Percentiles rank a stretch among this genome's conserved stretches.
Conservation (phyloP, 2,797 vertebrate species). For the Cuniculus paca region DNA sequence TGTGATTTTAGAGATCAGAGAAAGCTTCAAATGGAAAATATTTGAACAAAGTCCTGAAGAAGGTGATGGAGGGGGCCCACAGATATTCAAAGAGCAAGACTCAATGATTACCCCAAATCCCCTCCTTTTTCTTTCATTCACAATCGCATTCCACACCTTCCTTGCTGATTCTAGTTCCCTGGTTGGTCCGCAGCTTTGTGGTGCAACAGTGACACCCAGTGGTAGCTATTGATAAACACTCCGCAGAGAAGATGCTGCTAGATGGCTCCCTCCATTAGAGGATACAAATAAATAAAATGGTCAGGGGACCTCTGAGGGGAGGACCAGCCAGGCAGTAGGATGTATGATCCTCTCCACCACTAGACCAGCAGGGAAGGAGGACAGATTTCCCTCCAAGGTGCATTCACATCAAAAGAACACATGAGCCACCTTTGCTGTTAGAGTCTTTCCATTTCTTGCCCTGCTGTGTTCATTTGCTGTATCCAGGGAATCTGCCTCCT, state of each 20-base stretch:
- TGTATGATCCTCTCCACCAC: neutral
- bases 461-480: neutral
- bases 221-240: constrained; percentile 38
- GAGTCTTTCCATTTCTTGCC: neutral
- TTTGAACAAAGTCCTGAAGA: constrained; percentile 12
- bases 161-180: neutral
- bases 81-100: neutral
- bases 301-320: neutral
- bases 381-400: neutral
- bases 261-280: rapidly evolving
- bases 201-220: constrained; percentile 82
- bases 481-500: neutral
- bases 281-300: neutral
- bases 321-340: neutral
- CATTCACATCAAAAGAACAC: constrained; percentile 35
- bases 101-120: neutral
- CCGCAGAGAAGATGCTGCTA: neutral
- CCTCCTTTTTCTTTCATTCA: neutral
- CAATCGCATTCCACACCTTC: neutral
- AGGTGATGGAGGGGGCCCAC: neutral
- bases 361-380: neutral
- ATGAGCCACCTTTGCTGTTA: neutral
- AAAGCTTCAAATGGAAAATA: neutral
- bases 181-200: rapidly evolving
- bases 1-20: neutral